Conservation (phyloP, 1,140 invertebrate genomes). For the Monochamus saltuarius region DNA sequence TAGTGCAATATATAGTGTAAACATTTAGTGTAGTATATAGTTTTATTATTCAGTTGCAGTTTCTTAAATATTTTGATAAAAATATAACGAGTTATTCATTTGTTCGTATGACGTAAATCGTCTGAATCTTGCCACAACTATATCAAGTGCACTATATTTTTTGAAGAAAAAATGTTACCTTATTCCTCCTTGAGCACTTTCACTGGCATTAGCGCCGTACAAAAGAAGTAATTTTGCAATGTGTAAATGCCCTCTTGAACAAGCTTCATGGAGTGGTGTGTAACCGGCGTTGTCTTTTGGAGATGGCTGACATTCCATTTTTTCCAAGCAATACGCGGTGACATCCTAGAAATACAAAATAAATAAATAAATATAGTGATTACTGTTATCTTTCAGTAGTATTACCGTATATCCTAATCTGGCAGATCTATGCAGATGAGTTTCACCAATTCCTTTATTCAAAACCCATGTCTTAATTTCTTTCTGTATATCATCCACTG, state of each 20-base stretch:
- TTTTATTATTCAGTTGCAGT: too few species aligned
- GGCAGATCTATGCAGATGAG: conserved; percentile 84
- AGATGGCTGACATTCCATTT: conserved; percentile 76
- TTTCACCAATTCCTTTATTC: conserved; percentile 92
- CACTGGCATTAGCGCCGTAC: conserved; percentile 86
- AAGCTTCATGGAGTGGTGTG: conserved; percentile 90
- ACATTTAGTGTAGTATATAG: too few species aligned
- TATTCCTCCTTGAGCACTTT: conserved; percentile 86
- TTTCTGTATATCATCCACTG: conserved; percentile 73
- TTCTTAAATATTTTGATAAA: too few species aligned
- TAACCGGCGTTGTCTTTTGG: conserved; percentile 93
- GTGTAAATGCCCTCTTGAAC: conserved; percentile 80
- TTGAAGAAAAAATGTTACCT: conserved; percentile 60
- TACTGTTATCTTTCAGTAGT: conserved; percentile 16
- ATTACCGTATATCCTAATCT: conserved; percentile 83
- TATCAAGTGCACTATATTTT: neutral
- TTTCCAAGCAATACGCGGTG: conserved; percentile 85
- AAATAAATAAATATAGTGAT: conserved; percentile 7
- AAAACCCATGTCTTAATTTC: conserved; percentile 90
- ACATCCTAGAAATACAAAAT: conserved; percentile 68
- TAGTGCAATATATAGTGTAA: too few species aligned
- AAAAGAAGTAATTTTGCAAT: conserved; percentile 81
- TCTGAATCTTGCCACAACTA: too few species aligned
- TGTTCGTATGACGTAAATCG: too few species aligned
- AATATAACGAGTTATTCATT: too few species aligned